phyloP scores from a whole-genome alignment of 2,888 invertebrate species.

The Heteromyza rotundicornis region DNA sequence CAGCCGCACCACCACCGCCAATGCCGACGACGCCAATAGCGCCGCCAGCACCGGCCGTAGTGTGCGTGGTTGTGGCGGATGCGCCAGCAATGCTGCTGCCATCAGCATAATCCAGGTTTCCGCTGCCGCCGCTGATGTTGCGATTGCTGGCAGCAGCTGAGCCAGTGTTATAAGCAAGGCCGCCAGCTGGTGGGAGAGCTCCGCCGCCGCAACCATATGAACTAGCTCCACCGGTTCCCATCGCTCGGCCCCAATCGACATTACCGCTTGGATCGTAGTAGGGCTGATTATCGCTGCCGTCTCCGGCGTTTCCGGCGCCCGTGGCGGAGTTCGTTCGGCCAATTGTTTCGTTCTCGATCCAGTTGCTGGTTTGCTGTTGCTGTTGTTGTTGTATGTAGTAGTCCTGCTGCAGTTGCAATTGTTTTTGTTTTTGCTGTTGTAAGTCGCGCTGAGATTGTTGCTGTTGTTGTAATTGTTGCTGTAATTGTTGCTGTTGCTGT shows the following conservation, averaged over 20 bases:
- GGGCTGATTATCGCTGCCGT: constrained; percentile 57
- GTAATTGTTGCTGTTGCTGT: constrained; percentile 48
- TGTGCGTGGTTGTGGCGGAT: constrained; percentile 48
- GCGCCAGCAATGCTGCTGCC: constrained; percentile 57
- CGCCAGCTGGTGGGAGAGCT: constrained; percentile 51
- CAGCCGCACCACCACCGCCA: constrained; percentile 27
- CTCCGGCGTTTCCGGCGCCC: constrained; percentile 48
- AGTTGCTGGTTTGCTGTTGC: constrained; percentile 46
- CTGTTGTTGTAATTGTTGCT: constrained; percentile 45
- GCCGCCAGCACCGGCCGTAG: constrained; percentile 45
- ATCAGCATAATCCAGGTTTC: constrained; percentile 59
- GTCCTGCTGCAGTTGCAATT: constrained; percentile 35
- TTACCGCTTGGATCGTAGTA: constrained; percentile 60
- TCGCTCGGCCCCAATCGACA: constrained; percentile 60
- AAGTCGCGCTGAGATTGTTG: constrained; percentile 31
- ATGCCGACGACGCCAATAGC: constrained; percentile 41
- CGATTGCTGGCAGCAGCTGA: constrained; percentile 44
- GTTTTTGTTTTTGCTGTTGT: constrained; percentile 38
- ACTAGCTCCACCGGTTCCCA: constrained; percentile 61
- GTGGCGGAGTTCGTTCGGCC: constrained; percentile 47
- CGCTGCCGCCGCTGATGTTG: constrained; percentile 42
- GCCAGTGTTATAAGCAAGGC: constrained; percentile 51
- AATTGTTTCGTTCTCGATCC: constrained; percentile 55
- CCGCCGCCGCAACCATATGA: constrained; percentile 58
- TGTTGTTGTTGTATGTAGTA: constrained; percentile 42